Evolutionary conservation across 2,888 invertebrate species (phyloP).

Genomic region (Folsomia candida): DNA sequence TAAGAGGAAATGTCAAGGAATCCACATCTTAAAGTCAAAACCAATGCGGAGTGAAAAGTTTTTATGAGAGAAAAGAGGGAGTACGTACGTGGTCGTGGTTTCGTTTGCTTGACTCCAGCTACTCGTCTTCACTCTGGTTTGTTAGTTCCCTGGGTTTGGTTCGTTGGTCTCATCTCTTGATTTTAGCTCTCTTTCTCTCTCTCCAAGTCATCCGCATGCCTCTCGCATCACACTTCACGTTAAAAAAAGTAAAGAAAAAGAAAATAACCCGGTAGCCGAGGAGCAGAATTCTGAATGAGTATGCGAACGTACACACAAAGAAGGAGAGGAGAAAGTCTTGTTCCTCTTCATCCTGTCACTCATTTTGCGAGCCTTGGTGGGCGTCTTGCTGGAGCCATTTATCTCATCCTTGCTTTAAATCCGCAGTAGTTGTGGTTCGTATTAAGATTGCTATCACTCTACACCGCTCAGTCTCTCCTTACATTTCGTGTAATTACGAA

Average conservation of each 20-base stretch:
- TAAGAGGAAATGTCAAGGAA: constrained; percentile 7
- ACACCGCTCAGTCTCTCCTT: background rate
- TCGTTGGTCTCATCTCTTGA: constrained; percentile 10
- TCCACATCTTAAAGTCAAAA: background rate
- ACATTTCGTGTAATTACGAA: background rate
- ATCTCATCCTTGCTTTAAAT: background rate
- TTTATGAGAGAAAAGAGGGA: constrained; percentile 10
- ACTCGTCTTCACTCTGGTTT: background rate
- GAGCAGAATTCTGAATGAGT: constrained; percentile 11
- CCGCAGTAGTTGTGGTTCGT: background rate
- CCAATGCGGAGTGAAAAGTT: constrained; percentile 13
- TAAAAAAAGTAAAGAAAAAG: constrained; percentile 2
- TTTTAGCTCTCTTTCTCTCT: constrained; percentile 6
- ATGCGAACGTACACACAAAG: background rate
- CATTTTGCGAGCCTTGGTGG: background rate
- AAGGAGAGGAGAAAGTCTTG: background rate
- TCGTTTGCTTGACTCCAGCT: background rate
- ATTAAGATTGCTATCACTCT: background rate
- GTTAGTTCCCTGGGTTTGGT: constrained; percentile 16
- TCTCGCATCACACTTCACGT: constrained; percentile 9
- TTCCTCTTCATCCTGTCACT: constrained; percentile 7
- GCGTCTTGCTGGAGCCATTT: background rate
- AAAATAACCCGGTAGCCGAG: constrained; percentile 9
- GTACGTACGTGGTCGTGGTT: background rate
- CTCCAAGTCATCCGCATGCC: constrained; percentile 11